Evolutionary conservation across 2,888 invertebrate genomes (phyloP).

Genomic region (Erannis defoliaria): DNA sequence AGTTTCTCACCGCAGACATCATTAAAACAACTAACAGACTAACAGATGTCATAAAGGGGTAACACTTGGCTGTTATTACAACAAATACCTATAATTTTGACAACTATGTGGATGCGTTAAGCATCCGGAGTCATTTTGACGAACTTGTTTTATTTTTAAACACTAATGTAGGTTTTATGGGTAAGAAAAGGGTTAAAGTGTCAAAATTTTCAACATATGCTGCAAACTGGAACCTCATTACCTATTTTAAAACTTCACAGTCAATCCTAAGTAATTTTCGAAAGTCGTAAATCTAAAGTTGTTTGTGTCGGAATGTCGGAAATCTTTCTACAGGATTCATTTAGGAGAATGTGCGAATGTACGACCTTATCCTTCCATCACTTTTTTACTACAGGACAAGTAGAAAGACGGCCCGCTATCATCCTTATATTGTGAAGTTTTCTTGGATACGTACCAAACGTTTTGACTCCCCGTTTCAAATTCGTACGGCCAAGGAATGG

Average conservation of each 20-base stretch:
- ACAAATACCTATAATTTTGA: slow-evolving; percentile 60
- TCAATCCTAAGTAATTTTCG: too few relatives aligned
- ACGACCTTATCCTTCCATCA: background rate
- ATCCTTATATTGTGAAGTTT: background rate
- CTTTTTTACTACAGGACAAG: background rate
- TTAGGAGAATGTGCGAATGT: too few relatives aligned
- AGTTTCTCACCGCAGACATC: slow-evolving; percentile 55
- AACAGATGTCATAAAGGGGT: slow-evolving; percentile 66
- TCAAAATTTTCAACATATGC: too few relatives aligned
- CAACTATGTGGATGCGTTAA: slow-evolving; percentile 39
- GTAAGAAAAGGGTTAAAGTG: background rate
- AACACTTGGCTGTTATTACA: slow-evolving; percentile 53
- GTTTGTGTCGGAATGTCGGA: too few relatives aligned
- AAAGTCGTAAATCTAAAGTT: too few relatives aligned
- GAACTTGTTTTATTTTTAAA: slow-evolving; percentile 44
- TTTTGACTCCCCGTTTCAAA: too few relatives aligned
- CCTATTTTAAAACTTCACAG: too few relatives aligned
- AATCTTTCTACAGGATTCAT: too few relatives aligned
- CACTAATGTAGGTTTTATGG: slow-evolving; percentile 9
- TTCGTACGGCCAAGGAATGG: too few relatives aligned
- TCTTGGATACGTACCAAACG: background rate
- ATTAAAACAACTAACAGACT: slow-evolving; percentile 56
- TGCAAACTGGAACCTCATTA: too few relatives aligned
- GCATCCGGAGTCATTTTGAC: slow-evolving; percentile 6
- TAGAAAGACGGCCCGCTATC: background rate